Conservation (phyloP, 2,113 vertebrate species). For the Toxotes chatareus region DNA sequence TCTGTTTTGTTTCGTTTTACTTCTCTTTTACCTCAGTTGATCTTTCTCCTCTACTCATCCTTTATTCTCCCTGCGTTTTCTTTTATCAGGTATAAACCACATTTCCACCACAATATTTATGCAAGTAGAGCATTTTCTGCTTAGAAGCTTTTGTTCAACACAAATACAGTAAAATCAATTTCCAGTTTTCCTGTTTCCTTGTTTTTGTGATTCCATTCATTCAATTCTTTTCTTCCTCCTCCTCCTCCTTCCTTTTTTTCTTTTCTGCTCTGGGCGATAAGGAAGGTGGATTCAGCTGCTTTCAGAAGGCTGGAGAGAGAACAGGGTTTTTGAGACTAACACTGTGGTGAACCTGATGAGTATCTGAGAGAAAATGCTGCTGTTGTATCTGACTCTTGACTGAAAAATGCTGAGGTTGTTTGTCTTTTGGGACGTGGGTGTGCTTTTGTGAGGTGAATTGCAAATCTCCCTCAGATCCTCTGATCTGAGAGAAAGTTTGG, state of each 20-base stretch:
- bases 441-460: too few relatives aligned
- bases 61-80: neutral
- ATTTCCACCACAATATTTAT: neutral
- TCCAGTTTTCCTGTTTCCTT: neutral
- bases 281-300: conserved; percentile 22
- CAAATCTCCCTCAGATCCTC: neutral
- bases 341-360: conserved; percentile 28
- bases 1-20: neutral
- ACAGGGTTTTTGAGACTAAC: conserved; percentile 21
- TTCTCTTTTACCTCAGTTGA: neutral
- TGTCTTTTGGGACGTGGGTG: neutral
- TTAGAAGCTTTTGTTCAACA: conserved; percentile 3
- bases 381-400: conserved; percentile 21
- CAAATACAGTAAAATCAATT: conserved; percentile 17
- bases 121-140: neutral
- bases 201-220: conserved; percentile 1
- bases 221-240: conserved; percentile 6
- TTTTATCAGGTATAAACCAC: conserved; percentile 2
- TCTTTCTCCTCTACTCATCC: neutral
- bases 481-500: neutral
- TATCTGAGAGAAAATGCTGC: conserved; percentile 27
- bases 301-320: conserved; percentile 22
- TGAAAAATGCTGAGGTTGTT: conserved; percentile 2
- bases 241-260: neutral
- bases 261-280: conserved; percentile 25